Evolutionary conservation across 2,113 vertebrate genomes (phyloP), one percentile per base, ranked within the genome.

Genomic region (Noturus placidus): DNA sequence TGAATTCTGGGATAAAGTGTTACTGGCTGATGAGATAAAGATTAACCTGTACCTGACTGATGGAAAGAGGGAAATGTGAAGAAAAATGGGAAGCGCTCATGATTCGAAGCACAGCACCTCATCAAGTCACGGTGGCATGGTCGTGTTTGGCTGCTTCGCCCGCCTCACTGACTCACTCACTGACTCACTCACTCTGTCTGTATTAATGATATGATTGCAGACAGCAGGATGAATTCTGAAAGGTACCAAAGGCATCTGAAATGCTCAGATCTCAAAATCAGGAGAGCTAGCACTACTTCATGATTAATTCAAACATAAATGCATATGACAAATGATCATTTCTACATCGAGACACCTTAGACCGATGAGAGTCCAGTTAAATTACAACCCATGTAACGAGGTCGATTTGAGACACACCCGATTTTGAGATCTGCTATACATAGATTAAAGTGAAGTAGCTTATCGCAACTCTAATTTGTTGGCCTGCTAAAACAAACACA

Each of bases 131-230:
- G 30, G 78, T 81, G 78, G 30, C 54, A 59, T 20, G 54, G 56
- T 59, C 20, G 33, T 38, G 79, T 82, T 82, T 15, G 79, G 33
- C 33, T 82, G 79, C 79, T 61, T 61, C 22, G 1, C 79, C 3
- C 6, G 33, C 30, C 19, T 81, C 79, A 59, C 57, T 82, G 79
- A 82, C 79, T 82, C 79, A 82, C 52, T 61, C 33, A 82, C 56
- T 61, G 79, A 82, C 33, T 61, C 33, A 42, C 5, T 42, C 56
- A 27, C 35, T 42, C 56, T 38, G 79, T 25, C 79, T 15, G 4
- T 61, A 42, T 82, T 61, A 38, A 82, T 61, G 57, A 61, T 27
- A 38, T 80, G 77, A 57, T 57, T 80, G 33, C 79, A 61, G 79
- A 61, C 30, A 61, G 33, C 33, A 27, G 56, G 11, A 61, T 38